Percentiles rank a stretch among this genome's conserved stretches.
phyloP scores from a whole-genome alignment of 2,888 invertebrate species.

The Neocrepidodera transversa region DNA sequence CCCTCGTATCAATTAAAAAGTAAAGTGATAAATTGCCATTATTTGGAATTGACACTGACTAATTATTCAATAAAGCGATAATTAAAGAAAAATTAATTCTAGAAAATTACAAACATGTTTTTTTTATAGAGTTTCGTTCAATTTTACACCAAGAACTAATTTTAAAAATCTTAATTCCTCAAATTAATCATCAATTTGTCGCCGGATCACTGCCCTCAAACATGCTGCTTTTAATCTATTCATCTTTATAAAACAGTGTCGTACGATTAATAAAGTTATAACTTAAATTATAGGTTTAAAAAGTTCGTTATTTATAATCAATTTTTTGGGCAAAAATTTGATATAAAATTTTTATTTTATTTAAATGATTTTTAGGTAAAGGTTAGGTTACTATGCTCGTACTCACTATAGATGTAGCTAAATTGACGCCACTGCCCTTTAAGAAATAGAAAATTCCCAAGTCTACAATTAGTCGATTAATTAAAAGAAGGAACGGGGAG shows the following conservation, averaged over 20 bases:
- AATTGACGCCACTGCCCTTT: conserved; percentile 37
- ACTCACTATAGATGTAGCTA: too few relatives aligned
- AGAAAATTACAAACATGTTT: conserved; percentile 19
- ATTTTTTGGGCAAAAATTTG: too few relatives aligned
- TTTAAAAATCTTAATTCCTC: conserved; percentile 43
- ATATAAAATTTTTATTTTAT: too few relatives aligned
- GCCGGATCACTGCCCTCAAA: conserved; percentile 42
- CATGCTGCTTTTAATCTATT: conserved; percentile 22
- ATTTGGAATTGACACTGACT: conserved; percentile 20
- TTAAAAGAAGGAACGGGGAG: conserved; percentile 48
- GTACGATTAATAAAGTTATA: too few relatives aligned
- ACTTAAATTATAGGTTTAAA: too few relatives aligned
- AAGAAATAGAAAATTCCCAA: conserved; percentile 48
- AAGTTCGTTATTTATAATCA: too few relatives aligned
- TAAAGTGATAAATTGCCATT: not conserved
- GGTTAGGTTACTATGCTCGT: too few relatives aligned
- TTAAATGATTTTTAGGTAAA: too few relatives aligned
- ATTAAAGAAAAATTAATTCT: conserved; percentile 23
- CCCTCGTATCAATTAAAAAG: too few relatives aligned
- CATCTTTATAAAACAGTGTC: not conserved
- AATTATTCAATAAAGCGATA: conserved; percentile 13
- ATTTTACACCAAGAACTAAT: conserved; percentile 22
- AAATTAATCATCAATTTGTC: conserved; percentile 48
- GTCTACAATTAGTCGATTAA: conserved; percentile 59
- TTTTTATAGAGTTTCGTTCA: not conserved